These are phyloP conservation scores for Enteromius fasciolatus DNA, from an alignment of 2,797 vertebrate species.

Conservation along the genomic window DNA sequence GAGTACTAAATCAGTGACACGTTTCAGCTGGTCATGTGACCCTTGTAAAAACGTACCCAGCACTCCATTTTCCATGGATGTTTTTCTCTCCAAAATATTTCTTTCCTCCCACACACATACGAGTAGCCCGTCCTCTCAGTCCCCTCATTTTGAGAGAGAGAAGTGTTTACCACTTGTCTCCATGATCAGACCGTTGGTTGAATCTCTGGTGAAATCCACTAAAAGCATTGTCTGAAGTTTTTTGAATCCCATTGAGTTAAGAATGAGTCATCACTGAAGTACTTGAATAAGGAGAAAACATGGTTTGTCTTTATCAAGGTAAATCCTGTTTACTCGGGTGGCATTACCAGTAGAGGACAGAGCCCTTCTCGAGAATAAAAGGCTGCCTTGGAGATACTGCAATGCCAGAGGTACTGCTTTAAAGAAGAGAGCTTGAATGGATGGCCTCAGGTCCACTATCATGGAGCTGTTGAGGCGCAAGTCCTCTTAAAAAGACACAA, in stretches of 20 bases:
- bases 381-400: conserved; percentile 55
- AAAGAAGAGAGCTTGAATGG: conserved; percentile 47
- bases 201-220: conserved; percentile 29
- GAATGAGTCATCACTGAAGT: conserved; percentile 69
- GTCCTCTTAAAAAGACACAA: conserved; percentile 25
- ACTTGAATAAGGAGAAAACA: conserved; percentile 70
- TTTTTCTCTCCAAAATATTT: conserved; percentile 13
- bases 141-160: conserved; percentile 27
- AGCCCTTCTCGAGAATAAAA: conserved; percentile 56
- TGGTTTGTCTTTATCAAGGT: conserved; percentile 68
- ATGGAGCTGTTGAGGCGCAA: conserved; percentile 14
- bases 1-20: conserved; percentile 32
- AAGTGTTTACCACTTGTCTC: conserved; percentile 3
- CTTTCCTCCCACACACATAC: conserved; percentile 5
- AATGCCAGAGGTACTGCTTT: conserved; percentile 44
- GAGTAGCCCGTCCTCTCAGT: conserved; percentile 1
- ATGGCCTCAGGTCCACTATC: conserved; percentile 26
- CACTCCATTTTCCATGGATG: background rate
- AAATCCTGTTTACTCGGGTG: conserved; percentile 70
- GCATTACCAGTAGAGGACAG: conserved; percentile 59
- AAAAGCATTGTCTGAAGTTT: conserved; percentile 57
- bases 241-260: conserved; percentile 28
- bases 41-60: background rate
- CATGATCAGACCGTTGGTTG: conserved; percentile 26
- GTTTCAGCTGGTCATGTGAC: conserved; percentile 29